These are phyloP conservation scores for Petrolisthes cinctipes DNA, from an alignment of 2,888 invertebrate genomes.

Conservation along the genomic window DNA sequence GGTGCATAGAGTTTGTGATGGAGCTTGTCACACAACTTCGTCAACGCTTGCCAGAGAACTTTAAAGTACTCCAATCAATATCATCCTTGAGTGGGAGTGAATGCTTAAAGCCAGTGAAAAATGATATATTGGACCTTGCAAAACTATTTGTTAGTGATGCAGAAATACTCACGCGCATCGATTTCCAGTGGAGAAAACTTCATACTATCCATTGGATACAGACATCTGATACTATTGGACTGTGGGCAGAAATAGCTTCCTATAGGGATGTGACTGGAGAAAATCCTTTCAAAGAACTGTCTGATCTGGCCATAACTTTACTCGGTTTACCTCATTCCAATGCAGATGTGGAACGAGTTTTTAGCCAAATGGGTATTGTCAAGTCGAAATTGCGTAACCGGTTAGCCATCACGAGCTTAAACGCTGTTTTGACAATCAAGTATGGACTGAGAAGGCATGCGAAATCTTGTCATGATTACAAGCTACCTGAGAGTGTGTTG, in stretches of 20 bases:
- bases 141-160: constrained; percentile 5
- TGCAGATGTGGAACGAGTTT: constrained; percentile 30
- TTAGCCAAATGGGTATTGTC: constrained; percentile 27
- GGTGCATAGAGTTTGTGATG: constrained; percentile 13
- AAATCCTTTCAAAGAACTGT: constrained; percentile 20
- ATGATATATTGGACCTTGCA: constrained; percentile 8
- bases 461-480: too few relatives aligned
- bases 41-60: constrained; percentile 10
- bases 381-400: constrained; percentile 21
- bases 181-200: not conserved
- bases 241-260: too few relatives aligned
- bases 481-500: too few relatives aligned
- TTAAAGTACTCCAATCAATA: constrained; percentile 5
- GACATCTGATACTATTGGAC: too few relatives aligned
- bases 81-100: not conserved
- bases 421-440: too few relatives aligned
- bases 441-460: too few relatives aligned
- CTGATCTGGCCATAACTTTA: not conserved
- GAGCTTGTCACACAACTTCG: constrained; percentile 14
- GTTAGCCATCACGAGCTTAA: not conserved
- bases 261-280: too few relatives aligned
- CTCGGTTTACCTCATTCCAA: constrained; percentile 23
- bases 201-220: not conserved
- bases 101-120: constrained; percentile 6
- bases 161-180: not conserved